Evolutionary conservation across 64 coral and sea anemone genomes (phyloP), one percentile per base, ranked within the genome.

Genomic region (Platygyra sinensis): DNA sequence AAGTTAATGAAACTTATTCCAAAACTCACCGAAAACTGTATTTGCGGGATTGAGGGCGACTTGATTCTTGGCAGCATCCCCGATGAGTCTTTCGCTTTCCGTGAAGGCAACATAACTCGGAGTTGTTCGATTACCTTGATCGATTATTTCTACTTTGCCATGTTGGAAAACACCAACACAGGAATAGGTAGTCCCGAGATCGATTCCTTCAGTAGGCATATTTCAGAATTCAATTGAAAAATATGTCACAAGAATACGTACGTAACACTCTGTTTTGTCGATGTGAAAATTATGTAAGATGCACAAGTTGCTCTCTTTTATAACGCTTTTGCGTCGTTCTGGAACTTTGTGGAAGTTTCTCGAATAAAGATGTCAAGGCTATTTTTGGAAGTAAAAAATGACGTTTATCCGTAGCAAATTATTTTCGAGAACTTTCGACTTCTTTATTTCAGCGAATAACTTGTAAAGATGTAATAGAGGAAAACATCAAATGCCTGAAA

Each of bases 71-170:
- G 94, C 94, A 4, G 94, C 28, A 75, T 96, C 94, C 38, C 94
- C 94, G 16, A 96, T 86, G 60, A 96, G 85, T 50, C 94, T 74
- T 62, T 92, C 94, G 29, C 31, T 86, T 25, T 96, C 90, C 7
- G 65, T 95, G 77, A 95, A 95, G 39, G 94, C 94, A 22, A 95
- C 89, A 69, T 95, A 91, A 83, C 93, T 95, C 13, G 93, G 93
- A 65, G 93, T 95, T 3, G 93, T 95, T 67, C 93, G 74, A 33
- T 95, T 95, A 51, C 89, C 93, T 71, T 91, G 93, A 60, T 95
- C 93, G 30, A 95, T 95, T 64, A 95, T 92, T 92, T 95, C 94
- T 15, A 95, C 94, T 79, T 95, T 95, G 29, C 90, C 86, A 42
- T 95, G 89, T 84, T 89, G 94, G 27, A 89, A 92, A 72, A 95